phyloP scores from a whole-genome alignment of 37 sponge, comb jelly and placozoan genomes.

The Spongia lamella region DNA sequence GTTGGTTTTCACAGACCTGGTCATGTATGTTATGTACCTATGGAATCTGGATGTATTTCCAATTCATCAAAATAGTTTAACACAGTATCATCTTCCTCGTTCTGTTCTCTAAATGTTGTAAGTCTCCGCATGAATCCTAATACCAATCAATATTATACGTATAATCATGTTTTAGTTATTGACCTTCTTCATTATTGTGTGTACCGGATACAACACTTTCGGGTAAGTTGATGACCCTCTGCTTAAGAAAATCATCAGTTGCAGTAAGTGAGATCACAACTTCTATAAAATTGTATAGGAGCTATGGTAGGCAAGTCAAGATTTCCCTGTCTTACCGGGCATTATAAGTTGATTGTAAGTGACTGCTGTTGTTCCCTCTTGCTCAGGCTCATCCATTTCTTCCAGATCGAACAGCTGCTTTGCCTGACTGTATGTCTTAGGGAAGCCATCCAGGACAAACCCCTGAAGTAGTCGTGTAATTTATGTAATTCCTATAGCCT shows the following conservation, averaged over 20 bases:
- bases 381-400: slow-evolving; percentile 47
- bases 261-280: slow-evolving; percentile 80
- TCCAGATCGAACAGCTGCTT: slow-evolving; percentile 76
- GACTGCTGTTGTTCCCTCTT: slow-evolving; percentile 20
- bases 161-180: not conserved
- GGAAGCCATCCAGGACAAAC: slow-evolving; percentile 89
- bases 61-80: slow-evolving; percentile 95
- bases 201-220: slow-evolving; percentile 78
- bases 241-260: slow-evolving; percentile 81
- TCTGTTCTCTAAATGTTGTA: slow-evolving; percentile 50
- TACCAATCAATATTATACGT: not conserved
- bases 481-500: too few relatives aligned
- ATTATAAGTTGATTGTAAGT: slow-evolving; percentile 69
- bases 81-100: slow-evolving; percentile 88
- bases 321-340: slow-evolving; percentile 63
- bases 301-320: not conserved
- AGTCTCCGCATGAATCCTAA: slow-evolving; percentile 64
- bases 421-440: slow-evolving; percentile 91
- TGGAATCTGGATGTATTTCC: slow-evolving; percentile 82
- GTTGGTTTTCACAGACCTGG: too few relatives aligned
- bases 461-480: slow-evolving; percentile 30
- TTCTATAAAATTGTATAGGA: slow-evolving; percentile 45
- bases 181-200: slow-evolving; percentile 92
- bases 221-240: slow-evolving; percentile 91
- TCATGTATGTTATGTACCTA: slow-evolving; percentile 54